These are phyloP conservation scores for Agrilus planipennis DNA, from an alignment of 1,140 invertebrate species.

Conservation along the genomic window DNA sequence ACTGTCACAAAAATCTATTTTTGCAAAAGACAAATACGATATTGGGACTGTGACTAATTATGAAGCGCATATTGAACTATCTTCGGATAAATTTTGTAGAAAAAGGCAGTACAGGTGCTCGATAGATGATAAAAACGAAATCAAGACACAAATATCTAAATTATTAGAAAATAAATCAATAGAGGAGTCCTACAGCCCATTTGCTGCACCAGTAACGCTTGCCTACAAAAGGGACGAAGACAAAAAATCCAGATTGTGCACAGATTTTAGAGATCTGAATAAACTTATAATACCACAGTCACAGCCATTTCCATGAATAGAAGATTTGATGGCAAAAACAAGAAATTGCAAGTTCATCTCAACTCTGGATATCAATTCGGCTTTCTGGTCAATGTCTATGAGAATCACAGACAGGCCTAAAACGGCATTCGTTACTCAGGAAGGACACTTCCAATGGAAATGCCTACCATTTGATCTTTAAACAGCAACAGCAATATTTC, in stretches of 20 bases:
- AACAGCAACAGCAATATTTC: no score
- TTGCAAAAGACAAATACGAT: slow-evolving; percentile 33
- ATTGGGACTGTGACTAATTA: slow-evolving; percentile 16
- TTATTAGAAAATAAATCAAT: slow-evolving; percentile 28
- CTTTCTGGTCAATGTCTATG: slow-evolving; percentile 29
- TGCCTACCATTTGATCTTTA: no score
- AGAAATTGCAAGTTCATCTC: slow-evolving; percentile 27
- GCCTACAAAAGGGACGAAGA: no score
- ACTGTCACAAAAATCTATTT: slow-evolving; percentile 20
- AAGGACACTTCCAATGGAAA: no score
- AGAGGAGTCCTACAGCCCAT: no score
- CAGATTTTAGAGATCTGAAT: no score
- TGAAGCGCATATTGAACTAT: slow-evolving; percentile 28
- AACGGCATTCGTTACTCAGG: slow-evolving; percentile 5
- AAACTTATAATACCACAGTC: no score
- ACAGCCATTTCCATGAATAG: slow-evolving; percentile 24
- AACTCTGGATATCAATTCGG: slow-evolving; percentile 29
- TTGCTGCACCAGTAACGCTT: no score
- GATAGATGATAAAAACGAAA: slow-evolving; percentile 29
- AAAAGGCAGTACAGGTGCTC: slow-evolving; percentile 30
- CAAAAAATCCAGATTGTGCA: no score
- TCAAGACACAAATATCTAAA: slow-evolving; percentile 27
- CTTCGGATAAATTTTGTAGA: slow-evolving; percentile 27
- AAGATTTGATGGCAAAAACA: slow-evolving; percentile 23
- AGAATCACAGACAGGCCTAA: slow-evolving; percentile 1